These are phyloP conservation scores for Leptothorax acervorum DNA, from an alignment of 2,888 invertebrate genomes.

Conservation along the genomic window DNA sequence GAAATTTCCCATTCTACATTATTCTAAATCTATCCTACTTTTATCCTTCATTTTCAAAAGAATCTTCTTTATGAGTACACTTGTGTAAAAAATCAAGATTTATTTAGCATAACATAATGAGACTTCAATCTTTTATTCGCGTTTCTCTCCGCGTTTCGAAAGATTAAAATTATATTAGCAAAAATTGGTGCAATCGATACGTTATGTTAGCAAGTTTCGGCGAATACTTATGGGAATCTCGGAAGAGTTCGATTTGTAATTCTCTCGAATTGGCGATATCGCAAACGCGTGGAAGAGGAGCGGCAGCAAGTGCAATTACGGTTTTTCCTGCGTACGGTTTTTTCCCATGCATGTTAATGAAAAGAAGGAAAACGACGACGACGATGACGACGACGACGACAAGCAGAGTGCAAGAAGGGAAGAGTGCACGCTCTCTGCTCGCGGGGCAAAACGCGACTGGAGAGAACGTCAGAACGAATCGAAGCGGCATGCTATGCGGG, in stretches of 20 bases:
- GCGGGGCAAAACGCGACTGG: conserved; percentile 73
- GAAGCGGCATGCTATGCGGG: conserved; percentile 64
- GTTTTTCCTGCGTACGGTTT: conserved; percentile 17
- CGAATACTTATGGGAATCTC: background rate
- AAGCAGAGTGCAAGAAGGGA: conserved; percentile 17
- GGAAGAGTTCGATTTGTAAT: conserved; percentile 16
- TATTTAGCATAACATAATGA: background rate
- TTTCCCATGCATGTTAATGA: conserved; percentile 12
- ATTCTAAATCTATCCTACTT: background rate
- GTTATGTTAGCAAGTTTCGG: background rate
- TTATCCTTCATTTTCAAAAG: background rate
- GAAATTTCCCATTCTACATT: background rate
- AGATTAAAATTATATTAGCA: background rate
- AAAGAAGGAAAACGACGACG: conserved; percentile 27
- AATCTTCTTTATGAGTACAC: background rate
- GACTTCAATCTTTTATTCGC: background rate
- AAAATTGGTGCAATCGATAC: background rate
- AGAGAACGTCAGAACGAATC: conserved; percentile 63
- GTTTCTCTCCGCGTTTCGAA: background rate
- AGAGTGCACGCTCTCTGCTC: conserved; percentile 64
- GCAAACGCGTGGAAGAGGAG: background rate
- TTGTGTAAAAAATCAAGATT: background rate
- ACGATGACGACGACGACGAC: conserved; percentile 20
- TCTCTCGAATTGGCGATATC: conserved; percentile 4
- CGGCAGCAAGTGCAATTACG: background rate